A percentile compares a stretch with the other conserved stretches of the same genome.
phyloP scores from a whole-genome alignment of 2,888 invertebrate genomes.

The Drosophila neotestacea region DNA sequence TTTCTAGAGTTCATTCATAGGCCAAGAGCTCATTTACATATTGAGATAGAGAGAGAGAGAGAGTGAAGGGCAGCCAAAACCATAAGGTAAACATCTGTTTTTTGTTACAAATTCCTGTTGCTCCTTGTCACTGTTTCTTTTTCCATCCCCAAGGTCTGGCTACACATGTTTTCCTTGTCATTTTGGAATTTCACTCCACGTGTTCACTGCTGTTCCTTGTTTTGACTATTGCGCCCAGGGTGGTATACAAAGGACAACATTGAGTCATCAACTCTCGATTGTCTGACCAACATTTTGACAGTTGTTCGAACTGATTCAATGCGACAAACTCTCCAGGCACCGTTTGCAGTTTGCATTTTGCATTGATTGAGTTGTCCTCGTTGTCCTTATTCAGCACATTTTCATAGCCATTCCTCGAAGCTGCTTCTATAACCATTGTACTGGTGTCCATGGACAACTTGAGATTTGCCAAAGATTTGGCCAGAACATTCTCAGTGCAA shows the following conservation, averaged over 20 bases:
- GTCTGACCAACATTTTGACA: constrained; percentile 62
- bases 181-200: constrained; percentile 40
- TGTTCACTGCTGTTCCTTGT: constrained; percentile 50
- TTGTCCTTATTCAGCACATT: constrained; percentile 37
- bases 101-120: constrained; percentile 12
- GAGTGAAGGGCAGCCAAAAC: background rate
- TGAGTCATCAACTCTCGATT: constrained; percentile 70
- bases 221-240: constrained; percentile 68
- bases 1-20: constrained; percentile 42
- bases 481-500: constrained; percentile 30
- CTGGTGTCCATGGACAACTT: constrained; percentile 38
- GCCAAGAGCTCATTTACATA: constrained; percentile 38
- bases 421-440: constrained; percentile 35
- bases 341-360: constrained; percentile 44
- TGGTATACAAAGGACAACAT: constrained; percentile 47
- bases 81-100: constrained; percentile 67
- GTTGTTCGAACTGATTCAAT: constrained; percentile 30
- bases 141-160: constrained; percentile 40
- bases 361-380: constrained; percentile 71
- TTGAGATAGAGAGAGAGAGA: background rate
- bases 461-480: constrained; percentile 31
- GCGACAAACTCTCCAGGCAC: constrained; percentile 55
- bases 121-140: constrained; percentile 1
- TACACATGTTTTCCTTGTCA: constrained; percentile 62
- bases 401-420: constrained; percentile 37